Conservation (phyloP, 2,888 invertebrate species). For the Tanytarsus gracilentus region DNA sequence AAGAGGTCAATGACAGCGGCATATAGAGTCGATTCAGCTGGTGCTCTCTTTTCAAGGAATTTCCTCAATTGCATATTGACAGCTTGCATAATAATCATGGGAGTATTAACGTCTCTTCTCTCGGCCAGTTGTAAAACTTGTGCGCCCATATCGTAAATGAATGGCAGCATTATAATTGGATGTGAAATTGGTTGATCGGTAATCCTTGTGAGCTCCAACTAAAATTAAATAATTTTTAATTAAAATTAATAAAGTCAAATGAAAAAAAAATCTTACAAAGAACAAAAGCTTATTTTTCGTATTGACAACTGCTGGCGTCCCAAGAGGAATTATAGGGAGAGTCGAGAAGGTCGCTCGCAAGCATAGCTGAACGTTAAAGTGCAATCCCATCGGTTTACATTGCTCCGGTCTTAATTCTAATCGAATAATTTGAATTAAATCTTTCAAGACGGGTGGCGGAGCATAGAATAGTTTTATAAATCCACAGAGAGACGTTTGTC, state of each 20-base stretch:
- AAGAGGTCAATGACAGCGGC: constrained; percentile 84
- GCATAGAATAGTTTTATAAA: constrained; percentile 79
- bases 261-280: constrained; percentile 59
- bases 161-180: constrained; percentile 70
- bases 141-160: constrained; percentile 79
- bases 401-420: constrained; percentile 53
- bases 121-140: constrained; percentile 84
- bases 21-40: constrained; percentile 73
- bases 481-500: constrained; percentile 77
- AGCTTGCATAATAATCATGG: constrained; percentile 52
- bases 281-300: constrained; percentile 83
- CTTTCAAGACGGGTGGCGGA: constrained; percentile 77
- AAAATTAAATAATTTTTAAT: constrained; percentile 17
- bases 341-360: constrained; percentile 85
- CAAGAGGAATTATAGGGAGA: constrained; percentile 78
- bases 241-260: constrained; percentile 2
- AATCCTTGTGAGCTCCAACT: constrained; percentile 42
- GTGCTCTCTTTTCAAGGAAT: constrained; percentile 67
- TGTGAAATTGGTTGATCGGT: constrained; percentile 48
- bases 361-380: constrained; percentile 89
- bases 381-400: constrained; percentile 54
- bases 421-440: constrained; percentile 68
- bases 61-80: constrained; percentile 56
- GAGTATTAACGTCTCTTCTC: constrained; percentile 52
- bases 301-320: constrained; percentile 77